Conservation (phyloP, 1,140 invertebrate genomes). For the Lithobius niger region DNA sequence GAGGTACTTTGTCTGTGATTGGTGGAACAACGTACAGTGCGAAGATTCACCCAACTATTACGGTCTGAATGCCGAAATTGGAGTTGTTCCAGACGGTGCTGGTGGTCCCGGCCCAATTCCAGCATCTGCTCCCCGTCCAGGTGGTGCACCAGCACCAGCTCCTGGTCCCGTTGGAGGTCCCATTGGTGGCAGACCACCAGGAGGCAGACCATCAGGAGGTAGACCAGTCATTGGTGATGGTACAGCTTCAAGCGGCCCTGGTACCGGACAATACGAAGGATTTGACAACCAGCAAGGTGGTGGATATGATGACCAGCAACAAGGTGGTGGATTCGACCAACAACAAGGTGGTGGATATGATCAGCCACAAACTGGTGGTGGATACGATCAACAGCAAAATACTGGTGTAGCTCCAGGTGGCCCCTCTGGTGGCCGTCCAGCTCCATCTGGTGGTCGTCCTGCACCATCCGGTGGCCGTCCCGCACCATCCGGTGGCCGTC, state of each 20-base stretch:
- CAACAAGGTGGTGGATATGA: too few relatives aligned
- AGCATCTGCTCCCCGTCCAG: neutral
- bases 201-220: neutral
- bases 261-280: too few relatives aligned
- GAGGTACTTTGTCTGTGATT: constrained; percentile 8
- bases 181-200: neutral
- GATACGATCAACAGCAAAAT: too few relatives aligned
- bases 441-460: neutral
- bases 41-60: neutral
- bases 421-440: neutral
- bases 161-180: neutral
- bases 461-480: neutral
- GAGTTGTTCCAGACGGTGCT: neutral
- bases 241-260: too few relatives aligned
- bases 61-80: constrained; percentile 7
- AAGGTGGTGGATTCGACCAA: too few relatives aligned
- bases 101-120: neutral
- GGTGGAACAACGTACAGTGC: constrained; percentile 16
- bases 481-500: neutral
- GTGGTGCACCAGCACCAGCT: neutral
- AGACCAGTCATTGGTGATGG: too few relatives aligned
- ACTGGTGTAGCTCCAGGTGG: neutral
- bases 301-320: too few relatives aligned
- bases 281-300: too few relatives aligned
- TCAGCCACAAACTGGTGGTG: too few relatives aligned